These are phyloP conservation scores for Diplogasteroides magnus DNA, from an alignment of 1,140 invertebrate genomes.

Conservation along the genomic window DNA sequence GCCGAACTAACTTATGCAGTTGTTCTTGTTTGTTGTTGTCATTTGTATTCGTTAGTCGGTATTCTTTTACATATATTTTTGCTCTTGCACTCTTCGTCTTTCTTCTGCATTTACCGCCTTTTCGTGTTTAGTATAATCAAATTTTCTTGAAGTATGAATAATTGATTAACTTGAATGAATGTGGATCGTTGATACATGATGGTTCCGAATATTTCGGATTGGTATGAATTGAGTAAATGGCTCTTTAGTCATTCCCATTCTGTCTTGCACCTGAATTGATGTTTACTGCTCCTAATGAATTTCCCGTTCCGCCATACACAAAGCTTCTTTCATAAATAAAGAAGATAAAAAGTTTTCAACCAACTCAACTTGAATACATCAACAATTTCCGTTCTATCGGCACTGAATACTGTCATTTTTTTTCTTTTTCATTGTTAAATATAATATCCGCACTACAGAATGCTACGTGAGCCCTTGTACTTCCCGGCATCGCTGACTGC, in stretches of 20 bases:
- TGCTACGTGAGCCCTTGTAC: constrained; percentile 2
- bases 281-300: too few species aligned
- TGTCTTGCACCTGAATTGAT: too few species aligned
- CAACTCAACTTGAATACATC: not conserved
- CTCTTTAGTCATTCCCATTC: too few species aligned
- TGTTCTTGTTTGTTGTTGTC: not conserved
- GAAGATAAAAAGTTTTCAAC: not conserved
- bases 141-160: too few species aligned
- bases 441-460: not conserved
- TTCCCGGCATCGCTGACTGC: constrained; percentile 26
- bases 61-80: not conserved
- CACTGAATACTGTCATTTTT: not conserved
- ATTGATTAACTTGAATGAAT: too few species aligned
- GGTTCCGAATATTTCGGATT: not conserved
- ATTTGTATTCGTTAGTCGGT: not conserved
- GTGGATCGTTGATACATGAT: not conserved
- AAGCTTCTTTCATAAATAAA: too few species aligned
- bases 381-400: not conserved
- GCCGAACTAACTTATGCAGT: not conserved
- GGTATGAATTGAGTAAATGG: too few species aligned
- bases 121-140: not conserved
- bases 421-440: not conserved
- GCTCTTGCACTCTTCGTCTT: not conserved
- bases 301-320: too few species aligned
- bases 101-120: not conserved